Base-by-base conservation (phyloP, 2,797 vertebrate species). In the Acanthurus leucopareius region DNA sequence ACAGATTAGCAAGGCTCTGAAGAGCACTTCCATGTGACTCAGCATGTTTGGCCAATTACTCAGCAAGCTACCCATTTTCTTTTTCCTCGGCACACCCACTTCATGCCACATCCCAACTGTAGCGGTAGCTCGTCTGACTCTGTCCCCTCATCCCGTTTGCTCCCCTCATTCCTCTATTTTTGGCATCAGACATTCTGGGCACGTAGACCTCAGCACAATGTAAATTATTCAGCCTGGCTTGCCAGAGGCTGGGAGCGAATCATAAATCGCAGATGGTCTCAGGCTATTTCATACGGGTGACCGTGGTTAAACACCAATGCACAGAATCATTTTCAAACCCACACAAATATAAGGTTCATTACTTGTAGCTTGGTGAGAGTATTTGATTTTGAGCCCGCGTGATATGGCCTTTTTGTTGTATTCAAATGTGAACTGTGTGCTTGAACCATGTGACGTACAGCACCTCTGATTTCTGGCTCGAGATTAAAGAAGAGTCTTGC, bases 161-260 rank as follows among this genome's bases (percentile, higher is more conserved):
- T 78, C 88, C 81, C 78, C 54, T 82, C 80, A 22, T 79, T 83
- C 79, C 87, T 89, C 93, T 91, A 92, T 92, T 93, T 93, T 91
- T 88, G 91, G 91, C 86, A 91, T 93, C 92, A 91, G 84, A 88
- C 91, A 95, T 95, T 95, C 94, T 88, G 91, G 91, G 92, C 95
- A 95, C 94, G 95, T 93, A 86, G 89, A 86, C 88, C 86, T 93
- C 91, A 94, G 93, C 93, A 94, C 93, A 94, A 95, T 95, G 94
- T 96, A 95, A 96, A 95, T 96, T 95, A 96, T 95, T 96, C 94
- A 96, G 93, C 94, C 89, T 75, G 85, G 92, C 89, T 94, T 92
- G 92, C 94, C 92, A 89, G 91, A 90, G 92, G 92, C 93, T 93
- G 89, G 87, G 90, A 93, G 91, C 89, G 80, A 93, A 95, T 95